A percentile compares a stretch with the other conserved stretches of the same genome.
Evolutionary conservation across 2,113 vertebrate genomes (phyloP).

Genomic region (Cyanistes caeruleus): DNA sequence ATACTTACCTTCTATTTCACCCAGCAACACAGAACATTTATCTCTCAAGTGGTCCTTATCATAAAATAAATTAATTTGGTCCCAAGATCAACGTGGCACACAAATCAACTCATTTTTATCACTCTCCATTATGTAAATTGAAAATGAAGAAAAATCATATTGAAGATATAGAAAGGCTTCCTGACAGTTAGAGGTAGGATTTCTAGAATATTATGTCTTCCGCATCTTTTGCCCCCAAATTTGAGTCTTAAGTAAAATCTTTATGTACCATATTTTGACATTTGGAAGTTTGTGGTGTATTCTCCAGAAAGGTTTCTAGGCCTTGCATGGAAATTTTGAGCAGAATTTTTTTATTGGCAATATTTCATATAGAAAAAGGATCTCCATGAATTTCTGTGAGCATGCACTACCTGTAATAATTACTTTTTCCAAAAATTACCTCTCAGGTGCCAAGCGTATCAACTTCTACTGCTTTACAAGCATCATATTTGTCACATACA

Average conservation of each 20-base stretch:
- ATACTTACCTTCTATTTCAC: not conserved
- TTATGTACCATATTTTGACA: not conserved
- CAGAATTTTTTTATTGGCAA: not conserved
- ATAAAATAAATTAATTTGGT: not conserved
- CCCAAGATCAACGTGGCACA: not conserved
- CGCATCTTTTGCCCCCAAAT: not conserved
- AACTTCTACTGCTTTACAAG: not conserved
- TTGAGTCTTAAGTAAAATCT: not conserved
- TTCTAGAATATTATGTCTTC: not conserved
- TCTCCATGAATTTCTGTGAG: not conserved
- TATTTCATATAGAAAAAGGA: not conserved
- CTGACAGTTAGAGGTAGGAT: not conserved
- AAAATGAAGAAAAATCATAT: not conserved
- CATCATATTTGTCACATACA: not conserved
- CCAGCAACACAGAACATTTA: not conserved
- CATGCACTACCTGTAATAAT: not conserved
- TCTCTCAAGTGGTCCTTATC: not conserved
- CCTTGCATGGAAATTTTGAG: not conserved
- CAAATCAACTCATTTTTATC: not conserved
- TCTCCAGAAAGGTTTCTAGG: not conserved
- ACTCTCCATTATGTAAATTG: not conserved
- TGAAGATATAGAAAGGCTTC: not conserved
- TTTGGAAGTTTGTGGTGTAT: not conserved
- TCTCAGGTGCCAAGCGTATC: not conserved
- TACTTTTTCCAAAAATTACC: not conserved